Evolutionary conservation across 1,140 invertebrate genomes (phyloP), one percentile per base, ranked within the genome.

Genomic region (Drosophila subpulchrella): DNA sequence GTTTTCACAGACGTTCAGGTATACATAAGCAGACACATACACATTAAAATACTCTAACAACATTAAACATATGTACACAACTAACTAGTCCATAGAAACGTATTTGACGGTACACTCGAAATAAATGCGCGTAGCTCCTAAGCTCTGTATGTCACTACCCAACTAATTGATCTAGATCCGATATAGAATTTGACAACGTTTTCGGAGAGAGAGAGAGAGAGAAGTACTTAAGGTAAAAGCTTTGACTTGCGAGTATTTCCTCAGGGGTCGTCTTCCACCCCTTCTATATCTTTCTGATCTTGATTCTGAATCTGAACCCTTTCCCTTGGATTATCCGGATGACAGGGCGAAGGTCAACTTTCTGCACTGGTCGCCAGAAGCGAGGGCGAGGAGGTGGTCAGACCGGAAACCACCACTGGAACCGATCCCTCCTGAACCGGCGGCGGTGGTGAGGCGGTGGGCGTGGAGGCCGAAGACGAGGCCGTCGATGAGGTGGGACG

Each of bases 241-340:
- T 67, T 86, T 84, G 76, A 77, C 73, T 89, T 80, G 80, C 81
- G 84, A 88, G 84, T 88, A 88, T 88, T 88, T 88, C 56, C 62
- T 81, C 75, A 88, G 66, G 66, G 61, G 60, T 62, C 44, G 17
- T 44, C 39, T 2, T 12, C 15, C 1, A 5, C 20, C 63, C 34
- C 38, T 17, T 48, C 13, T 12, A 5, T 6, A 15, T 38, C 63
- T 44, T 66, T 4, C 5, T 15, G 36, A 38, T 42, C 44, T 44
- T 17, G 10, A 11, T 27, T 17, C 46, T 27, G 17, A 34, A 1
- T 10, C 2, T 11, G 13, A n/a, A 8, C 27, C 7, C 0, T n/a
- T 24, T 24, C 8, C n/a, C 7, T n/a, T 32, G 30, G 30, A 51
- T 0, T 10, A 2, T 30, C n/a, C 32, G 2, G 13, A 11, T 56